phyloP scores from a whole-genome alignment of 2,797 vertebrate genomes.

The Crocidura indochinensis region DNA sequence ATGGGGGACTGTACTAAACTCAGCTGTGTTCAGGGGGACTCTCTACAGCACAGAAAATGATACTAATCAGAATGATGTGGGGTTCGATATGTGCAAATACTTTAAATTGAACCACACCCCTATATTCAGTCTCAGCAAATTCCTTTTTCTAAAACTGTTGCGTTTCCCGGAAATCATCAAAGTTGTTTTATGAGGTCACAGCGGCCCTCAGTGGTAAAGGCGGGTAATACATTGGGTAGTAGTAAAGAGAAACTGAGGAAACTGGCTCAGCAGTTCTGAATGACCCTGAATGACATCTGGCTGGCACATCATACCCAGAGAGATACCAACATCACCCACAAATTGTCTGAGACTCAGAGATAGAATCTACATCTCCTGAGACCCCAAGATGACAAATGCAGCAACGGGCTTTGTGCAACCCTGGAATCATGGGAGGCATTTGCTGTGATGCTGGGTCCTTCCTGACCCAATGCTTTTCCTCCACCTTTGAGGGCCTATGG shows the following conservation, averaged over 20 bases:
- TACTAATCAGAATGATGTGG: too few species aligned
- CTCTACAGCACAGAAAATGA: too few species aligned
- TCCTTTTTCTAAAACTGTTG: neutral
- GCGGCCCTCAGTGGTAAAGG: conserved; percentile 64
- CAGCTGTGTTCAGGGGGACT: too few species aligned
- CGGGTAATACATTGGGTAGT: neutral
- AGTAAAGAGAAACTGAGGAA: too few species aligned
- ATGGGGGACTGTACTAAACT: too few species aligned
- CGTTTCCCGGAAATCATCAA: neutral
- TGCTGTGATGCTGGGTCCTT: too few species aligned
- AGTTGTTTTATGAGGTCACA: conserved; percentile 55
- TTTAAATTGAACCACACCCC: too few species aligned
- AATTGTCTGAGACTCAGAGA: neutral
- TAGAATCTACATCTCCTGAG: neutral
- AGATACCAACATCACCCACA: too few species aligned
- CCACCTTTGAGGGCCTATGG: neutral
- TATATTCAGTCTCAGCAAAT: neutral
- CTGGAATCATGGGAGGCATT: neutral
- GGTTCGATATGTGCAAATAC: too few species aligned
- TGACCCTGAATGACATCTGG: too few species aligned
- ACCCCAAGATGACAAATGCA: neutral
- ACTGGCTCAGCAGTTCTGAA: neutral
- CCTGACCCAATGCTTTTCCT: neutral
- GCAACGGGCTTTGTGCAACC: neutral
- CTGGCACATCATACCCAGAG: neutral